Base-by-base conservation (phyloP, 1,140 invertebrate genomes). In the Diploscapter pachys region DNA sequence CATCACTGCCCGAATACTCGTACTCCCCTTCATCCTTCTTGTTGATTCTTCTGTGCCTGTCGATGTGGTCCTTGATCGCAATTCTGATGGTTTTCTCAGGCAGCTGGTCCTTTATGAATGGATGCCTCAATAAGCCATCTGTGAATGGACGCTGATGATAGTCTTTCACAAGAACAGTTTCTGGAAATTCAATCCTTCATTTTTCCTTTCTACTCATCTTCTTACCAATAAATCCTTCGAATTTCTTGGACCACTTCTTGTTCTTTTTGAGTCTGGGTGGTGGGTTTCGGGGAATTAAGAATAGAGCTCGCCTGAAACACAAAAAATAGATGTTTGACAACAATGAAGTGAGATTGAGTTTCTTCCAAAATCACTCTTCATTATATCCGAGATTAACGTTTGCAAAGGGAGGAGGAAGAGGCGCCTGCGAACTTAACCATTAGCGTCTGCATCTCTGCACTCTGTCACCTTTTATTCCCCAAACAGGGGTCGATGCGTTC, bases 31-130 rank as follows among this genome's bases (percentile, higher is more conserved):
- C 80, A 48, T 80, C 79, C 63, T 83, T 83, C 66, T 85, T 84
- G 57, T 72, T 81, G 48, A 83, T 64, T 66, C 82, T 70, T 13
- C 84, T 67, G 70, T 85, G 77, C 84, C 96, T 89, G 88, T 99
- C 97, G 86, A 99, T 97, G 87, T 99, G 96, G 87, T 99, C 97
- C 88, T 98, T 98, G 50, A 99, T 91, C 85, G 98, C 95, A 88
- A 96, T 98, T 83, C 95, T 90, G 63, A 97, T 95, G 89, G 98
- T 95, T 81, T 95, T 89, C 87, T 99, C 96, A 72, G 94, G 96
- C 2, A 96, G 95, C 87, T 98, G 95, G 88, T 99, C 96, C 86
- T 92, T 90, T 81, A 99, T 97, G 86, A 98, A 99, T 63, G 93
- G 90, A 89, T 99, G 95, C 87, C 96, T 97, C 68, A 99, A 88